Conservation (phyloP, 2,888 invertebrate genomes). For the Melieria crassipennis region DNA sequence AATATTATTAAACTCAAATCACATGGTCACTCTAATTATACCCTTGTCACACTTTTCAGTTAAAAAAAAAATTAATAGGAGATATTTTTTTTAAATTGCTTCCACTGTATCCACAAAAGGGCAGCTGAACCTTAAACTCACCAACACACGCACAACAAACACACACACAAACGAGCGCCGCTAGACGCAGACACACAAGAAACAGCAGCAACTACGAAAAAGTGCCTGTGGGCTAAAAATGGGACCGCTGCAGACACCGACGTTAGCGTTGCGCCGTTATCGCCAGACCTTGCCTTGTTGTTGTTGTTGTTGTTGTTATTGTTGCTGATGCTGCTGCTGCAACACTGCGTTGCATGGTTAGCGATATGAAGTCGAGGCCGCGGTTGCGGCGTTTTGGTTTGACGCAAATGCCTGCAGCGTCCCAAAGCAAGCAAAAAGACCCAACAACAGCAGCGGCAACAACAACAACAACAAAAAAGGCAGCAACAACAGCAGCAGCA, state of each 20-base stretch:
- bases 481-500: slow-evolving; percentile 36
- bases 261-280: slow-evolving; percentile 8
- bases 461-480: slow-evolving; percentile 13
- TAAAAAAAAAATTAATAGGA: no score
- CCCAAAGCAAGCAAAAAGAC: background rate
- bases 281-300: background rate
- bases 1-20: no score
- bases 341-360: no score
- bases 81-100: no score
- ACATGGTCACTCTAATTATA: no score
- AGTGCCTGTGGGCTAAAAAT: background rate
- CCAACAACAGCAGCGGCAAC: no score
- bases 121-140: background rate
- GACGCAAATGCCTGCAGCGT: background rate
- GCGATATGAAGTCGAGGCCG: no score
- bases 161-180: no score
- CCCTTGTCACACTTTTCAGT: no score
- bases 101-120: background rate
- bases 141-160: background rate
- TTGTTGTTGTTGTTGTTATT: background rate
- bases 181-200: background rate
- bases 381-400: no score
- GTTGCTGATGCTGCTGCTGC: background rate
- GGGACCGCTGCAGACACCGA: background rate
- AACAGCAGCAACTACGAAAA: background rate